Percentiles rank a stretch among this genome's conserved stretches.
Evolutionary conservation across 2,797 vertebrate genomes (phyloP).

Genomic region (Sphenopsis melanotis): DNA sequence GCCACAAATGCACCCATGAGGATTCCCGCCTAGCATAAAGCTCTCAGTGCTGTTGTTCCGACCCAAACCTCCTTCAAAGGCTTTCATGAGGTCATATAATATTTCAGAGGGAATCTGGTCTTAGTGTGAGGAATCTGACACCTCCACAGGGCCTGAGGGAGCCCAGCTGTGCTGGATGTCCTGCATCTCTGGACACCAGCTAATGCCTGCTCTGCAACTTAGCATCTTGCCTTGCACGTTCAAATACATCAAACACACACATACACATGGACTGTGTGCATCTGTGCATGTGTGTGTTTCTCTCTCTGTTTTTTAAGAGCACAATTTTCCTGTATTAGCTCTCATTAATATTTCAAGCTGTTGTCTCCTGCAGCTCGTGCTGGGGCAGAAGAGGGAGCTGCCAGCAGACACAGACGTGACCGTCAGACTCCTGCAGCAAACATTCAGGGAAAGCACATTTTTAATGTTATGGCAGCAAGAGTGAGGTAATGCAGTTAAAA

Average conservation of each 20-base stretch:
- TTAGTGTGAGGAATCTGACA: neutral
- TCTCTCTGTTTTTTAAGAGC: neutral
- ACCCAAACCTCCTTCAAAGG: neutral
- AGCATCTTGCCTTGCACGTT: neutral
- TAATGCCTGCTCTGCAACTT: neutral
- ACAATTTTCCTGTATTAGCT: neutral
- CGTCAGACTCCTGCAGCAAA: neutral
- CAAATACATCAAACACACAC: neutral
- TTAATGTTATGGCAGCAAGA: neutral
- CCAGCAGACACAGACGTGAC: neutral
- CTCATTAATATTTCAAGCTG: neutral
- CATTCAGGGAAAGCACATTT: neutral
- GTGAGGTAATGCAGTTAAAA: slow-evolving; percentile 40
- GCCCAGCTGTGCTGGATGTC: neutral
- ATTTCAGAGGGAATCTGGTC: neutral
- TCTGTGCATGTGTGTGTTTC: neutral
- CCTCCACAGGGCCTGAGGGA: neutral
- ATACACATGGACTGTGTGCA: no score
- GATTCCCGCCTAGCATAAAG: neutral
- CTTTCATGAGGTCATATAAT: neutral
- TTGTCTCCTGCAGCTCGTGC: neutral
- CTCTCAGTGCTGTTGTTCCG: neutral
- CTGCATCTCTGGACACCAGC: neutral
- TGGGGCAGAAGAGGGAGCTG: neutral
- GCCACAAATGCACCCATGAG: accelerated